phyloP scores from a whole-genome alignment of 2,113 vertebrate genomes.

The Sakesphorus luctuosus region DNA sequence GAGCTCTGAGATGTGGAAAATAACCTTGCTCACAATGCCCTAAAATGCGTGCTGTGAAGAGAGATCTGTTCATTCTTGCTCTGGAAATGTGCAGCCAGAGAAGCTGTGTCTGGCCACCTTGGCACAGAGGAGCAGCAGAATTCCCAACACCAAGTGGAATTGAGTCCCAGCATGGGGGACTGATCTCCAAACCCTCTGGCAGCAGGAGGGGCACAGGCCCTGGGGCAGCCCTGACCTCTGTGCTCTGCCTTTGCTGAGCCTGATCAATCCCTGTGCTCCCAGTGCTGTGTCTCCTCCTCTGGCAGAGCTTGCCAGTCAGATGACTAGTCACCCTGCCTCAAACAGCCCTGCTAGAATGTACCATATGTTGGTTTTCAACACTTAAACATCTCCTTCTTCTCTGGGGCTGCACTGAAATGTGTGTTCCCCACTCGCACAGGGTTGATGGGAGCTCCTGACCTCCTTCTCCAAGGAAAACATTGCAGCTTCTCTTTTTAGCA shows the following conservation, averaged over 20 bases:
- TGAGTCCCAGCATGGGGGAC: neutral
- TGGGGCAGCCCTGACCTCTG: neutral
- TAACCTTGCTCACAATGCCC: neutral
- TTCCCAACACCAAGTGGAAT: neutral
- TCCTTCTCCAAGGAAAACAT: slow-evolving; percentile 11
- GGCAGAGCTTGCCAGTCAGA: neutral
- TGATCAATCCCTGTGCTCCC: neutral
- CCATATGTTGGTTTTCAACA: slow-evolving; percentile 55
- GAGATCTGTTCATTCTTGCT: neutral
- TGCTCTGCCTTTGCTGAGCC: accelerated
- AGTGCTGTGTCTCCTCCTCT: neutral
- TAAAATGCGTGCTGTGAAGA: neutral
- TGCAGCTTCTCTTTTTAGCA: slow-evolving; percentile 34
- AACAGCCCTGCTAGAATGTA: neutral
- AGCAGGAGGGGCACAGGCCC: accelerated
- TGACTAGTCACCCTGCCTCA: neutral
- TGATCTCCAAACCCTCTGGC: neutral
- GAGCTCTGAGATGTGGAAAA: neutral
- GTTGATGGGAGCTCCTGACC: slow-evolving; percentile 9
- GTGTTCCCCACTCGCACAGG: neutral
- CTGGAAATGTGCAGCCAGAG: neutral
- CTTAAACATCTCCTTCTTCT: slow-evolving; percentile 1
- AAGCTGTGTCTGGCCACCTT: neutral
- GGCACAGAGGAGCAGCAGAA: neutral
- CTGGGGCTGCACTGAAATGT: neutral